Conservation (phyloP, 2,113 vertebrate species). For the Archocentrus centrarchus region DNA sequence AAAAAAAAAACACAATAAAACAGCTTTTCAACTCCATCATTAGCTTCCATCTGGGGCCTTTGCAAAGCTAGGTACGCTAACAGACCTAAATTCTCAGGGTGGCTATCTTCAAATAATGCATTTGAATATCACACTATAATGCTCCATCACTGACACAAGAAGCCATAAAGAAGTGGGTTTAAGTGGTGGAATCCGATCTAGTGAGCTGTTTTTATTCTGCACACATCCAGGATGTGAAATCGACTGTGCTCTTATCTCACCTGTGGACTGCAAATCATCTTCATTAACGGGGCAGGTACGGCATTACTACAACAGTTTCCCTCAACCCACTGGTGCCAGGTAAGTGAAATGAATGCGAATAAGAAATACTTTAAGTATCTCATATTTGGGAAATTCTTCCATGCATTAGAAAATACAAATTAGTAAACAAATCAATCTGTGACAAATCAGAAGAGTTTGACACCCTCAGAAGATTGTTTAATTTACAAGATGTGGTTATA, state of each 20-base stretch:
- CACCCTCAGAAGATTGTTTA: background rate
- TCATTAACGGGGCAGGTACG: background rate
- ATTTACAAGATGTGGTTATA: background rate
- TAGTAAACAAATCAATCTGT: background rate
- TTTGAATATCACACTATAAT: background rate
- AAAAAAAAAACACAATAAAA: background rate
- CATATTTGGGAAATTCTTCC: constrained; percentile 2
- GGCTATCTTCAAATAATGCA: constrained; percentile 11
- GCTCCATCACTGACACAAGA: background rate
- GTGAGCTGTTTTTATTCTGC: background rate
- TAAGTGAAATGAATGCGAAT: background rate
- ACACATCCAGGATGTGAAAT: constrained; percentile 9
- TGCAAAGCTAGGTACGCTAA: background rate
- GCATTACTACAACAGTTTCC: constrained; percentile 2
- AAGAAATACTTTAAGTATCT: background rate
- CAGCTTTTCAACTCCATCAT: background rate
- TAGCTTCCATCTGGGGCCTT: background rate
- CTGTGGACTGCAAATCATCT: constrained; percentile 6
- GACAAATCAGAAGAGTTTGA: background rate
- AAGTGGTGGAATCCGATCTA: background rate
- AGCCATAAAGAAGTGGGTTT: constrained; percentile 13
- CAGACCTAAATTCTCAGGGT: background rate
- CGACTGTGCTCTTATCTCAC: background rate
- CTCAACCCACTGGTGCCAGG: background rate
- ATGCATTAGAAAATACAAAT: constrained; percentile 9